A percentile compares a stretch with the other conserved stretches of the same genome.
These are phyloP conservation scores for Festucalex cinctus DNA, from an alignment of 2,113 vertebrate genomes.

Conservation along the genomic window DNA sequence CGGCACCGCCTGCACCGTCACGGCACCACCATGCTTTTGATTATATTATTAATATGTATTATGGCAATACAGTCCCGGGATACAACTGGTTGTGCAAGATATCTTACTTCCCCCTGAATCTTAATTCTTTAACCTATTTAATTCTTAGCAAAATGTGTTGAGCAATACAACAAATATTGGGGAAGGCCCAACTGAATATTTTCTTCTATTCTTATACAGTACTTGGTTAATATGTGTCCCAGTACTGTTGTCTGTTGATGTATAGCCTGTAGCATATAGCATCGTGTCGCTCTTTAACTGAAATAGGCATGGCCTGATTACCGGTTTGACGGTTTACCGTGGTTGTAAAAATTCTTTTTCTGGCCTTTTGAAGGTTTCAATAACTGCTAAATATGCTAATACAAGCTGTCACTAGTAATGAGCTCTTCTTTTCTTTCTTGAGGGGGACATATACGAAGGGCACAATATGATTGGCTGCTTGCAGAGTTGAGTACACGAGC, in stretches of 20 bases:
- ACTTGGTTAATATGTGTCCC: neutral
- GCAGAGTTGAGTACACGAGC: no score
- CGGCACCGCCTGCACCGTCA: constrained; percentile 29
- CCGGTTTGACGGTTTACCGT: no score
- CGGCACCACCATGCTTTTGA: neutral
- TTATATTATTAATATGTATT: neutral
- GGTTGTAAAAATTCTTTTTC: no score
- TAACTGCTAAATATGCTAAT: no score
- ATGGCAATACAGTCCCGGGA: neutral
- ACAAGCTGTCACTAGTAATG: no score
- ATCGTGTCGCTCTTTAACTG: neutral
- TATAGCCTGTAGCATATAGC: neutral
- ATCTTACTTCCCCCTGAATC: neutral
- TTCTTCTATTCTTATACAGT: neutral
- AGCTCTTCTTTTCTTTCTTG: no score
- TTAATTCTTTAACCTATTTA: neutral
- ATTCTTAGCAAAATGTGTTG: neutral
- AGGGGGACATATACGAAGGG: no score
- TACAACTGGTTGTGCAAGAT: neutral
- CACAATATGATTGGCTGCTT: no score
- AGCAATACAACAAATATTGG: no score
- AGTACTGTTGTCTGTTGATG: neutral
- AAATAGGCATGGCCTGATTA: neutral
- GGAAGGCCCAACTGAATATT: neutral
- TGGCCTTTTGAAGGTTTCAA: no score